phyloP scores from a whole-genome alignment of 2,113 vertebrate species.

The Gorsachius goisagi region DNA sequence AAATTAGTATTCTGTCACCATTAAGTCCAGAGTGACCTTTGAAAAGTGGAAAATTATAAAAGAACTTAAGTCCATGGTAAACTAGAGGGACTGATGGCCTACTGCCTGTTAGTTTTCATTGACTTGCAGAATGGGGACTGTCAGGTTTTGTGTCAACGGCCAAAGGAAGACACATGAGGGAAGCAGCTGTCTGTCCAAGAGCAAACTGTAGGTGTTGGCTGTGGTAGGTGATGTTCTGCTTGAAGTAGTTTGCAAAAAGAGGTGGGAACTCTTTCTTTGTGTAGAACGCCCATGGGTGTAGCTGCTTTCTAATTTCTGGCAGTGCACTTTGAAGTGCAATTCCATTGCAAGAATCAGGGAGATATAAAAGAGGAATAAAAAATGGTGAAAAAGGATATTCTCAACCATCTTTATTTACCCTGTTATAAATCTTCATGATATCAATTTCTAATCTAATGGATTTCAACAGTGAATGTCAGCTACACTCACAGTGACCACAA shows the following conservation, averaged over 20 bases:
- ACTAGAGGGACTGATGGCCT: neutral
- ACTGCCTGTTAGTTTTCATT: neutral
- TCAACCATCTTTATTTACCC: neutral
- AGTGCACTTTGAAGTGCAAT: neutral
- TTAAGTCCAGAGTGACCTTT: neutral
- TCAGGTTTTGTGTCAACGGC: neutral
- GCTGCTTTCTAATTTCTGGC: neutral
- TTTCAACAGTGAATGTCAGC: neutral
- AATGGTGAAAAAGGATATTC: neutral
- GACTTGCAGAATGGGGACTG: neutral
- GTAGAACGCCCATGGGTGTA: rapidly evolving
- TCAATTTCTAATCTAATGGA: neutral
- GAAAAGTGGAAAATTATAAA: neutral
- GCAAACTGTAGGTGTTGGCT: neutral
- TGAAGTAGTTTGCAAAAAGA: neutral
- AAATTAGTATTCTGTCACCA: neutral
- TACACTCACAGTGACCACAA: neutral
- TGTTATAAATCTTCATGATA: neutral
- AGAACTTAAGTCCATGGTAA: neutral
- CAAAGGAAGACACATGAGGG: neutral
- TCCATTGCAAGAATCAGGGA: neutral
- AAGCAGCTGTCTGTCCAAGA: neutral
- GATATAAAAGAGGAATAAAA: neutral
- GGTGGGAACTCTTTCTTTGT: neutral
- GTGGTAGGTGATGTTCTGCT: neutral